These are phyloP conservation scores for Hemicentrotus pulcherrimus DNA, from an alignment of 35 echinoderm and acorn worm species.

Conservation along the genomic window DNA sequence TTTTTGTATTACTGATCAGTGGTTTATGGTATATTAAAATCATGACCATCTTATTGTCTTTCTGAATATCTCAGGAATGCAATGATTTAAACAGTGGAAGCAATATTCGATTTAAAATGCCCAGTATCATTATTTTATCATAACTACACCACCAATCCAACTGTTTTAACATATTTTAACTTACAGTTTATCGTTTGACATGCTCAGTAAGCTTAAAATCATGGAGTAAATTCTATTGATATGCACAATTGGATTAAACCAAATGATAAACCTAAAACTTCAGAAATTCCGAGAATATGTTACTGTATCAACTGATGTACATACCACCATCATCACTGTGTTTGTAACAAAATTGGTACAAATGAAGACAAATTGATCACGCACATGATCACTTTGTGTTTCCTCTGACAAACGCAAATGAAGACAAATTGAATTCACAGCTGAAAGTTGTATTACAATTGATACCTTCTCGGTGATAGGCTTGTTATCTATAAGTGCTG, in stretches of 20 bases:
- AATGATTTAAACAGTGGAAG: too few species aligned
- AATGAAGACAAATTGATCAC: conserved; percentile 18
- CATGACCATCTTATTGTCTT: too few species aligned
- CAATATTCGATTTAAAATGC: too few species aligned
- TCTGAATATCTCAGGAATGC: too few species aligned
- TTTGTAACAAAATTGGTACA: not conserved
- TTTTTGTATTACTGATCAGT: too few species aligned
- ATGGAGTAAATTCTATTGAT: not conserved
- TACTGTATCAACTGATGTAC: not conserved
- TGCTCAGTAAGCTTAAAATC: too few species aligned
- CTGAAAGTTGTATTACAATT: conserved; percentile 21
- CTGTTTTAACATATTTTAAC: too few species aligned
- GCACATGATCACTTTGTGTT: conserved; percentile 11
- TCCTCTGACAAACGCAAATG: conserved; percentile 1
- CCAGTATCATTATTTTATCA: too few species aligned
- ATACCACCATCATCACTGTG: not conserved
- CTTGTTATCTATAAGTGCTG: not conserved
- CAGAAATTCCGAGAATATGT: not conserved
- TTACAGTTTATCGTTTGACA: too few species aligned
- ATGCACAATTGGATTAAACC: not conserved
- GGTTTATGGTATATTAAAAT: too few species aligned
- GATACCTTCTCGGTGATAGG: not conserved
- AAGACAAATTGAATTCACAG: conserved; percentile 50
- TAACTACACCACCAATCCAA: too few species aligned
- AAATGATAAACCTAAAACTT: not conserved